phyloP scores from a whole-genome alignment of 2,797 vertebrate genomes.

The Enteromius afrohamiltoni region DNA sequence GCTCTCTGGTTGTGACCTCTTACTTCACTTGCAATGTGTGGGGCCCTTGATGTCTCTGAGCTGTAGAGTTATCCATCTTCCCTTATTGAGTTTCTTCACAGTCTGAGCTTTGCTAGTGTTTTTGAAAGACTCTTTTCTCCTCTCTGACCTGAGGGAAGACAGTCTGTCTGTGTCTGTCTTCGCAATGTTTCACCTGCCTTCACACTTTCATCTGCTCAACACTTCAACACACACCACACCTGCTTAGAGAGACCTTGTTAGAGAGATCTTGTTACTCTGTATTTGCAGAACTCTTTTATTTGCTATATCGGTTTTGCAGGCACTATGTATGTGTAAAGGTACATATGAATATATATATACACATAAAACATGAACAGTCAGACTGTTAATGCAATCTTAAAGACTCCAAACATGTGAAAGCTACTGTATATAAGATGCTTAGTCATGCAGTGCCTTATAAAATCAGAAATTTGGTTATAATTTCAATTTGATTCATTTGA shows the following conservation, averaged over 20 bases:
- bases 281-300: neutral
- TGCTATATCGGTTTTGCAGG: neutral
- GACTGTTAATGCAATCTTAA: neutral
- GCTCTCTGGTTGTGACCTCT: slow-evolving; percentile 14
- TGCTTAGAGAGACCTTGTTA: neutral
- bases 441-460: neutral
- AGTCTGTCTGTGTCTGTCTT: slow-evolving; percentile 18
- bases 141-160: slow-evolving; percentile 34
- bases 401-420: too few relatives aligned
- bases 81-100: slow-evolving; percentile 37
- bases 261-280: neutral
- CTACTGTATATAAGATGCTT: neutral
- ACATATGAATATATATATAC: slow-evolving; percentile 6
- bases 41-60: slow-evolving; percentile 10
- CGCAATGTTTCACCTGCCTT: slow-evolving; percentile 26
- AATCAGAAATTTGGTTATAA: neutral
- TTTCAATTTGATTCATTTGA: neutral
- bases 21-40: slow-evolving; percentile 28
- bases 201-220: slow-evolving; percentile 32
- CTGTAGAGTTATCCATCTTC: slow-evolving; percentile 19
- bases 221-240: slow-evolving; percentile 2
- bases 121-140: slow-evolving; percentile 35
- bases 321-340: neutral
- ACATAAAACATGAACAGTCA: neutral
- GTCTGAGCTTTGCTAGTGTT: slow-evolving; percentile 17